Percentiles rank a stretch among this genome's conserved stretches.
Conservation (phyloP, 2,888 invertebrate genomes). For the Oscheius sp. region DNA sequence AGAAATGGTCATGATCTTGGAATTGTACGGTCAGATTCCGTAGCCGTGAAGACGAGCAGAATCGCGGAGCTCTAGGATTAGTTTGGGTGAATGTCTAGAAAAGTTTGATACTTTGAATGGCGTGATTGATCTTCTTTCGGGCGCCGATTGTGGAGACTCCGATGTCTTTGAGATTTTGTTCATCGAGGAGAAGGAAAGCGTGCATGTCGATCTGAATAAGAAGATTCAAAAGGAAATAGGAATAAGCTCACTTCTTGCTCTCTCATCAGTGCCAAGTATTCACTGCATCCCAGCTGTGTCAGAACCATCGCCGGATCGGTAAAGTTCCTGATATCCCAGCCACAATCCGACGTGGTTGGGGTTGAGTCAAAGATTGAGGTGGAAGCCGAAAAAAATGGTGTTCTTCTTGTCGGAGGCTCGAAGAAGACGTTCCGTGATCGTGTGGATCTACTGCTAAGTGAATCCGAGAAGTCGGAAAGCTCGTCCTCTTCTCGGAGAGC, state of each 20-base stretch:
- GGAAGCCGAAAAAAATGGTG: constrained; percentile 49
- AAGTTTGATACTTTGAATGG: constrained; percentile 59
- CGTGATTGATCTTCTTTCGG: constrained; percentile 71
- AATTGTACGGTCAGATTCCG: constrained; percentile 34
- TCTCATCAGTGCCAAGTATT: constrained; percentile 66
- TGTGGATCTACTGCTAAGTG: constrained; percentile 39
- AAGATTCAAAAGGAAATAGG: not conserved
- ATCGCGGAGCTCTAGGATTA: constrained; percentile 64
- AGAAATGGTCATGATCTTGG: constrained; percentile 7
- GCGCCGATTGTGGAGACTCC: constrained; percentile 72
- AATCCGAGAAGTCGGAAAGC: constrained; percentile 49
- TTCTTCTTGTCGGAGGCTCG: constrained; percentile 16
- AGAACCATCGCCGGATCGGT: constrained; percentile 69
- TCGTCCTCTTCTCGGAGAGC: constrained; percentile 67
- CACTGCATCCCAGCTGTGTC: constrained; percentile 68
- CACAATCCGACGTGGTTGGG: constrained; percentile 50
- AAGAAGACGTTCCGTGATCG: constrained; percentile 20
- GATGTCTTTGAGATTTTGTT: constrained; percentile 69
- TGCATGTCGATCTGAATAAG: constrained; percentile 69
- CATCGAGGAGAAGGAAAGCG: constrained; percentile 70
- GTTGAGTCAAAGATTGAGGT: constrained; percentile 59
- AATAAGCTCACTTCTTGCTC: constrained; percentile 66
- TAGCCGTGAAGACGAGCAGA: constrained; percentile 64
- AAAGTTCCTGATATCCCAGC: constrained; percentile 68
- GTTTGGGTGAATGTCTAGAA: not conserved